A percentile compares a stretch with the other conserved stretches of the same genome.
Evolutionary conservation across 2,113 vertebrate genomes (phyloP).

Genomic region (Indicator maculatus): DNA sequence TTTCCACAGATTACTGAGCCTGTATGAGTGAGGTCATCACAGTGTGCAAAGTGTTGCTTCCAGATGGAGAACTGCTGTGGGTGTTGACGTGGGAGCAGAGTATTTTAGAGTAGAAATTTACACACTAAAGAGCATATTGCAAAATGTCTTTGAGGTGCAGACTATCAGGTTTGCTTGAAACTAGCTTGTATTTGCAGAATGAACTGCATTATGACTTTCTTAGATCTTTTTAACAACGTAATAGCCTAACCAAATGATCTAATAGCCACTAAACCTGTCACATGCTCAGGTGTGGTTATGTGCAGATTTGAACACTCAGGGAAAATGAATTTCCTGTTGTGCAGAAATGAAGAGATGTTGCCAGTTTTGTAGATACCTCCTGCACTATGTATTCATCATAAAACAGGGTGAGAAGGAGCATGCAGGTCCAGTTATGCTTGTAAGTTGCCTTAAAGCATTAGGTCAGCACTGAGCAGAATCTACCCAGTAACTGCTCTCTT

Average conservation of each 20-base stretch:
- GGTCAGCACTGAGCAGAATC: background rate
- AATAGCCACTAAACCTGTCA: background rate
- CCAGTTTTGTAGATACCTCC: background rate
- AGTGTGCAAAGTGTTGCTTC: background rate
- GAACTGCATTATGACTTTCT: background rate
- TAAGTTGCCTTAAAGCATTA: accelerated
- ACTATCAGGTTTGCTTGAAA: background rate
- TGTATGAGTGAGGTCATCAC: background rate
- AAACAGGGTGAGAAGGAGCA: background rate
- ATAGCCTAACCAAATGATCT: background rate
- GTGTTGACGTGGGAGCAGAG: background rate
- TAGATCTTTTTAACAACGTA: background rate
- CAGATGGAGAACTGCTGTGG: background rate
- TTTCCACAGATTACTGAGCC: background rate
- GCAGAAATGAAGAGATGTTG: background rate
- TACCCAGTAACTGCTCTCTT: background rate
- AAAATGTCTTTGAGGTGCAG: background rate
- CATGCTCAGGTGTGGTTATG: background rate
- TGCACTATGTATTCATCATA: accelerated
- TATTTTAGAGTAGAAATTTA: background rate
- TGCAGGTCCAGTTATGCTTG: background rate
- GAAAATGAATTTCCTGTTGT: background rate
- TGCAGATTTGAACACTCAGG: background rate
- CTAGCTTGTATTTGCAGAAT: background rate
- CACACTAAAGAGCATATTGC: background rate